Conservation (phyloP, 2,797 vertebrate species). For the Sebastes minor region DNA sequence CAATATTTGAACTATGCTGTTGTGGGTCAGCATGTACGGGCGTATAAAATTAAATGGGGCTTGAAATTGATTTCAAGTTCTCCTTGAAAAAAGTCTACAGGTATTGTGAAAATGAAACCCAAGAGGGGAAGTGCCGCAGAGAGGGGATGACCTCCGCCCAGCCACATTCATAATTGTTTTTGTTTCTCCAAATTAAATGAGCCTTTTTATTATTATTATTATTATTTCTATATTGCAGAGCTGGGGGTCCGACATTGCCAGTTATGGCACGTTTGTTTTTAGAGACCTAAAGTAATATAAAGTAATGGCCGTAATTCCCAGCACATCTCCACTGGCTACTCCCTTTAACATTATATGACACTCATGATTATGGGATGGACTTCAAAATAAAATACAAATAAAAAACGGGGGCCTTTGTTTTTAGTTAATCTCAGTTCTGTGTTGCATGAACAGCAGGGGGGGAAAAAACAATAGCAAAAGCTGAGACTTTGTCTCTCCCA, state of each 20-base stretch:
- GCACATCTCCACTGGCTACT: constrained; percentile 41
- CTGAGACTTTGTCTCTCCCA: constrained; percentile 28
- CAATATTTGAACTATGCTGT: constrained; percentile 76
- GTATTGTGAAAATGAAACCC: constrained; percentile 54
- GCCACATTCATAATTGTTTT: constrained; percentile 64
- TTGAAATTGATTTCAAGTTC: constrained; percentile 82
- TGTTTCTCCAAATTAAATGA: constrained; percentile 72
- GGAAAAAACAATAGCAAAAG: background rate
- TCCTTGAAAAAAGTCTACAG: constrained; percentile 68
- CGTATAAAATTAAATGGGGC: constrained; percentile 81
- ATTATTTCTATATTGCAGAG: constrained; percentile 52
- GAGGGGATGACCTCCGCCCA: constrained; percentile 58
- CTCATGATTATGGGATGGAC: constrained; percentile 36
- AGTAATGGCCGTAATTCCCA: constrained; percentile 40
- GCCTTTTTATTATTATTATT: constrained; percentile 61
- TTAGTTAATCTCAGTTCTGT: constrained; percentile 50
- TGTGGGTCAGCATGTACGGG: constrained; percentile 67
- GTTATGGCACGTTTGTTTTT: constrained; percentile 52
- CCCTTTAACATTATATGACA: constrained; percentile 32
- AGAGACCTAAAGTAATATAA: constrained; percentile 50
- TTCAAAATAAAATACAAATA: constrained; percentile 27
- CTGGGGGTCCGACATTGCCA: constrained; percentile 30
- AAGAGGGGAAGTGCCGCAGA: constrained; percentile 25
- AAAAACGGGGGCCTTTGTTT: background rate
- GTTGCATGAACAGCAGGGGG: constrained; percentile 21